These are phyloP conservation scores for Pimpla rufipes DNA, from an alignment of 2,888 invertebrate genomes.

Conservation along the genomic window DNA sequence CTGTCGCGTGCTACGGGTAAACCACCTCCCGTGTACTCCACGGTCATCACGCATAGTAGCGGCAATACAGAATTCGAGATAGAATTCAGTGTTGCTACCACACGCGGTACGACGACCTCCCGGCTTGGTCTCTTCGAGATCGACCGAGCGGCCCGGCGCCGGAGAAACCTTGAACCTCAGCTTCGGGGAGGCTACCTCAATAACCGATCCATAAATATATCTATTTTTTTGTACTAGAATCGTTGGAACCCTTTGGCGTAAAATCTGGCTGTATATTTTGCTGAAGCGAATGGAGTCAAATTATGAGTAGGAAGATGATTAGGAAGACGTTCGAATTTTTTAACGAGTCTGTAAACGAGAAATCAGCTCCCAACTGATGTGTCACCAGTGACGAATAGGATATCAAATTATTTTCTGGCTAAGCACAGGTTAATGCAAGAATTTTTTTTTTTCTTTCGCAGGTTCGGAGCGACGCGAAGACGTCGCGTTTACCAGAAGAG, in stretches of 20 bases:
- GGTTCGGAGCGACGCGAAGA: conserved; percentile 2
- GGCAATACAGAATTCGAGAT: conserved; percentile 70
- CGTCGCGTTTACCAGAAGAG: conserved; percentile 7
- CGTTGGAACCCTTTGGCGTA: too few relatives aligned
- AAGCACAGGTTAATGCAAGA: neutral
- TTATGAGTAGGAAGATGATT: too few relatives aligned
- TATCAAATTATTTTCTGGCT: neutral
- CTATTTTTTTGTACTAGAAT: neutral
- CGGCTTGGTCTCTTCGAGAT: conserved; percentile 59
- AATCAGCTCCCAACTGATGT: neutral
- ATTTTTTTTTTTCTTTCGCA: neutral
- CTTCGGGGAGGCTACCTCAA: conserved; percentile 32
- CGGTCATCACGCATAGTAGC: conserved; percentile 75
- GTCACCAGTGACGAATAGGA: neutral
- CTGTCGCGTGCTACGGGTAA: conserved; percentile 80
- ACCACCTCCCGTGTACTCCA: conserved; percentile 82
- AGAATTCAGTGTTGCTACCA: conserved; percentile 62
- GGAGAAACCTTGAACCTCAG: conserved; percentile 62
- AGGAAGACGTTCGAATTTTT: too few relatives aligned
- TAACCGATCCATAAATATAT: conserved; percentile 6
- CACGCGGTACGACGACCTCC: conserved; percentile 74
- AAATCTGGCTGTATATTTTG: too few relatives aligned
- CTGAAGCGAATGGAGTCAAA: too few relatives aligned
- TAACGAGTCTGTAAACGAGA: neutral
- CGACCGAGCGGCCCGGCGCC: conserved; percentile 24